Evolutionary conservation across 2,888 invertebrate genomes (phyloP), one percentile per base, ranked within the genome.

Genomic region (Apocheima hispidaria): DNA sequence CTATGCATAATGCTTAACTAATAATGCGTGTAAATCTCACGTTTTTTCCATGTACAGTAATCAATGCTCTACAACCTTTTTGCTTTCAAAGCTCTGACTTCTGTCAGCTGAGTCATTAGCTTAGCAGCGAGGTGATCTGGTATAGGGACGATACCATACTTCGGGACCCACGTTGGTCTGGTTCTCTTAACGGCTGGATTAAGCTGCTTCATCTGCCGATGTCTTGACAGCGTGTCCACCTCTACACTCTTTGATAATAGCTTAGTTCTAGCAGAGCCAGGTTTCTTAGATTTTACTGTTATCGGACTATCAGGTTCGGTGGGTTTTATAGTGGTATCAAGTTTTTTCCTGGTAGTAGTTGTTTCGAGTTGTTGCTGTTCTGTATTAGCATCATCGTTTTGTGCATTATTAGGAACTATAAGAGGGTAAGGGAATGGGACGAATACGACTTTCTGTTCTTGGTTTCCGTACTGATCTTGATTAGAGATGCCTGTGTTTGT

Each of bases 101-200:
- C 70, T 36, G 79, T 70, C 20, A 85, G 59, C 40, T 84, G 80
- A 14, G 77, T 66, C 73, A 86, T 76, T 12, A 87, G 70, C 50
- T 79, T 86, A 53, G 78, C 76, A 1, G 86, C 85, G 4, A 87
- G 70, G 23, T 76, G 74, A 38, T 87, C 79, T n/a, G 86, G 79
- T 43, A 88, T 82, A 0, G 86, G 87, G 4, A 88, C 78, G 30
- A 88, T 82, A n/a, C 86, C 86, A 60, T 80, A 86, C 53, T 82
- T 86, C 0, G 88, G 82, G 43, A 82, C 66, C 81, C 81, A 81
- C 20, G 81, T 74, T 0, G 83, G 77, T 57, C 81, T 82, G 0
- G 78, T 83, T 43, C 83, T 73, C 20, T 83, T 40, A 10, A 81
- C 66, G 5, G 82, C 77, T 55, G 82, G 33, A 46, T 79, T 78